A percentile compares a stretch with the other conserved stretches of the same genome.
Conservation (phyloP, 2,888 invertebrate species). For the Melanostoma mellinum region DNA sequence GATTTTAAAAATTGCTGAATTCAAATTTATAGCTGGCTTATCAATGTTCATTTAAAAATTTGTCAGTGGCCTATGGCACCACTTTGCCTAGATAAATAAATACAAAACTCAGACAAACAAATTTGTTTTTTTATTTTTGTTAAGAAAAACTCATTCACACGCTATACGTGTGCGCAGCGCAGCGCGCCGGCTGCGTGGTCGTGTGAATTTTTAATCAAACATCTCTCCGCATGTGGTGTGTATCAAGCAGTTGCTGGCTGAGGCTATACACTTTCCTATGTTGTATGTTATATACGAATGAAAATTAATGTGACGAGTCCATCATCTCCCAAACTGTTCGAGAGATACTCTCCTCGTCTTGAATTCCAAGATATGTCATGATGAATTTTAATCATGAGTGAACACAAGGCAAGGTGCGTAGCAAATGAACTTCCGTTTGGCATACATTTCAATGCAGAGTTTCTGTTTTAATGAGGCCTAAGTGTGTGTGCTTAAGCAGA, state of each 20-base stretch:
- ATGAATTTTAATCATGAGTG: conserved; percentile 49
- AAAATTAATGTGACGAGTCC: conserved; percentile 48
- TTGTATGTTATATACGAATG: neutral
- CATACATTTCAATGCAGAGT: conserved; percentile 19
- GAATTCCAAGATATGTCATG: conserved; percentile 42
- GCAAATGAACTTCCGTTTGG: conserved; percentile 60
- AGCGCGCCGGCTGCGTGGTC: conserved; percentile 16
- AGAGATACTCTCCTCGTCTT: conserved; percentile 13
- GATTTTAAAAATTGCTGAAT: conserved; percentile 10
- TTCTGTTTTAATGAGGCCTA: conserved; percentile 19
- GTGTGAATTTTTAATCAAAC: conserved; percentile 58
- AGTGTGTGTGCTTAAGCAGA: conserved; percentile 8
- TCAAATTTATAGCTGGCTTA: conserved; percentile 20
- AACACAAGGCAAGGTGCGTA: conserved; percentile 17
- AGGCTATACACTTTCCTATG: neutral
- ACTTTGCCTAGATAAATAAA: conserved; percentile 1
- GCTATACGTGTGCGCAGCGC: conserved; percentile 13
- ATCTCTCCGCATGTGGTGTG: conserved; percentile 6
- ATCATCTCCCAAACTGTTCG: conserved; percentile 26
- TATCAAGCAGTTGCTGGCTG: neutral
- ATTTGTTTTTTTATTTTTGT: neutral
- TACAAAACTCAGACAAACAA: neutral
- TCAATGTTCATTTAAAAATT: conserved; percentile 28
- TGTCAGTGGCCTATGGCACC: conserved; percentile 23
- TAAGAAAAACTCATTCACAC: conserved; percentile 48